These are phyloP conservation scores for Caenorhabditis japonica DNA, from an alignment of 2,888 invertebrate genomes.

Conservation along the genomic window DNA sequence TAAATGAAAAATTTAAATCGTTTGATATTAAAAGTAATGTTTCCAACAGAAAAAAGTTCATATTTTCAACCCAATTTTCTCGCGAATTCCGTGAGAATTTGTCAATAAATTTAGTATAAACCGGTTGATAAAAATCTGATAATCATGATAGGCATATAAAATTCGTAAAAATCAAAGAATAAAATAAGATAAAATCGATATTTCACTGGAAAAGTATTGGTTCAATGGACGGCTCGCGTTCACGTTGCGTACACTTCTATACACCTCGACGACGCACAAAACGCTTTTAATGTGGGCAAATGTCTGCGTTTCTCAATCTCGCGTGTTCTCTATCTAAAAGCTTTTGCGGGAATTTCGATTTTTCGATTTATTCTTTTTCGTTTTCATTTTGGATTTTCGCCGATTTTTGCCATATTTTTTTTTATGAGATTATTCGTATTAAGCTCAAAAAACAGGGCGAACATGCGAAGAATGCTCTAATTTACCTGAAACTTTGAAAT, in stretches of 20 bases:
- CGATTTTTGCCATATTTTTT: too few species aligned
- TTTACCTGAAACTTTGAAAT: too few species aligned
- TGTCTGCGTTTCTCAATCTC: slow-evolving; percentile 23
- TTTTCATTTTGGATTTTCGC: too few species aligned
- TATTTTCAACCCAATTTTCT: background rate
- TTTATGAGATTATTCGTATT: too few species aligned
- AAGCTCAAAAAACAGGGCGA: too few species aligned
- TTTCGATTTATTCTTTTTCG: too few species aligned
- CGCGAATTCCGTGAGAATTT: slow-evolving; percentile 1
- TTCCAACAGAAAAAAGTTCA: background rate
- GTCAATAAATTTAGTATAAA: background rate
- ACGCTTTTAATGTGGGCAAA: slow-evolving; percentile 19
- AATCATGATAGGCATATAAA: background rate
- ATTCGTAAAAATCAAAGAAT: background rate
- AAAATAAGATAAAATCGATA: slow-evolving; percentile 6
- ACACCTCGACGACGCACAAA: slow-evolving; percentile 40
- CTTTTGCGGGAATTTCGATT: background rate
- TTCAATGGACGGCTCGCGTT: slow-evolving; percentile 48
- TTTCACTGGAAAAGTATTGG: background rate
- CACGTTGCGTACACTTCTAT: slow-evolving; percentile 24
- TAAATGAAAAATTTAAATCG: too few species aligned
- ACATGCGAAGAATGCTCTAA: too few species aligned
- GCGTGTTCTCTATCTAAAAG: background rate
- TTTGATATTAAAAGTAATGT: too few species aligned
- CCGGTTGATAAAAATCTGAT: too few species aligned